Conservation (phyloP, 2,797 vertebrate species). For the Pseudocheirus occidentalis region DNA sequence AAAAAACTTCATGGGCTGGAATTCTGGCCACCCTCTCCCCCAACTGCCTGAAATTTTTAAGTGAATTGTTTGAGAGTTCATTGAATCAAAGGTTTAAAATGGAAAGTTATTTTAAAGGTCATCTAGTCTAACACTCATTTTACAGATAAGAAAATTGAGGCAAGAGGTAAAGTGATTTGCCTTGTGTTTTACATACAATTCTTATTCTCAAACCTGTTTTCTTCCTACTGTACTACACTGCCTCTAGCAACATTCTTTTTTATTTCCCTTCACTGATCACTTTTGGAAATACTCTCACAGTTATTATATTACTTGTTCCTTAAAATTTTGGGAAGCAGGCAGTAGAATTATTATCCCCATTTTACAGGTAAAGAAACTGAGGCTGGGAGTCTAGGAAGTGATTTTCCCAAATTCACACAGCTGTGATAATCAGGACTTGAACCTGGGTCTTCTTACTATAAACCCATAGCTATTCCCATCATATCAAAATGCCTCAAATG, state of each 20-base stretch:
- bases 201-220: conserved; percentile 29
- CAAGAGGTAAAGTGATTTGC: conserved; percentile 43
- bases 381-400: background rate
- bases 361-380: background rate
- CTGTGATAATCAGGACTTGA: background rate
- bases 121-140: background rate
- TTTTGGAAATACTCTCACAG: background rate
- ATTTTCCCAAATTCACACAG: background rate
- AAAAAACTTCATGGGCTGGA: conserved; percentile 31
- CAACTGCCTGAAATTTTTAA: background rate
- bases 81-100: background rate
- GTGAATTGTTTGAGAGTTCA: background rate
- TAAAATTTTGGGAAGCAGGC: background rate
- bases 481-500: conserved; percentile 6
- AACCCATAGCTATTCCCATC: background rate
- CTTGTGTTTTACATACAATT: conserved; percentile 50
- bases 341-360: background rate
- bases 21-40: conserved; percentile 16
- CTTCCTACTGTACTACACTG: background rate
- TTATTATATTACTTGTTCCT: background rate
- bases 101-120: background rate
- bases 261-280: background rate
- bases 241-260: background rate
- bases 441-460: background rate
- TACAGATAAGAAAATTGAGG: background rate